phyloP scores from a whole-genome alignment of 2,113 vertebrate species.

The Zosterops hypoxanthus region DNA sequence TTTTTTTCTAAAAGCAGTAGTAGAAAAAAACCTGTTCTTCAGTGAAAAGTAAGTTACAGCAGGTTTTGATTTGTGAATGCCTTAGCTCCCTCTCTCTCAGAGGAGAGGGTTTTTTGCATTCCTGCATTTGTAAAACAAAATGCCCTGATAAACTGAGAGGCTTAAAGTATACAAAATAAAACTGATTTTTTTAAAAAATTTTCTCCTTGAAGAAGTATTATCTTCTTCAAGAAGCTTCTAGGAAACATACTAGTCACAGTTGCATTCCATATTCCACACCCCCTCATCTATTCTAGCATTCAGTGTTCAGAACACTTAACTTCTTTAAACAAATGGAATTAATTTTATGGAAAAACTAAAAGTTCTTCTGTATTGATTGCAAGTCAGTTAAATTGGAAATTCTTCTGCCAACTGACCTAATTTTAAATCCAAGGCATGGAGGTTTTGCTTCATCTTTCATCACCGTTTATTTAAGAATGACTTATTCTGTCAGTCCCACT shows the following conservation, averaged over 20 bases:
- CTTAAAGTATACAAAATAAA: not conserved
- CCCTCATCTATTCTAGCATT: not conserved
- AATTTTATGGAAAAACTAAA: not conserved
- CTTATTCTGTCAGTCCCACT: not conserved
- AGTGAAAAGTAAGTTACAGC: not conserved
- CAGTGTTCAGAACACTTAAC: not conserved
- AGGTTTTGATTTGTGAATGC: not conserved
- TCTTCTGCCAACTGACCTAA: not conserved
- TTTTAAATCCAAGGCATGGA: not conserved
- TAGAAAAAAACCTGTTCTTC: not conserved
- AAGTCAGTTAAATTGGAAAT: not conserved
- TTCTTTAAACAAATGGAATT: not conserved
- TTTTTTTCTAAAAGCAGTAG: not conserved
- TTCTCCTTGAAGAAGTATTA: not conserved
- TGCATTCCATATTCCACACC: not conserved
- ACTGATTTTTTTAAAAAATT: not conserved
- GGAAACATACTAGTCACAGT: not conserved
- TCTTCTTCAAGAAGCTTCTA: not conserved
- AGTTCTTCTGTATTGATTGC: not conserved
- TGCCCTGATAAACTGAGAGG: fast-evolving
- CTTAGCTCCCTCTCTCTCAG: not conserved
- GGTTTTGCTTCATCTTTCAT: not conserved
- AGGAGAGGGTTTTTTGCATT: not conserved
- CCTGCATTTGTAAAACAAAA: not conserved
- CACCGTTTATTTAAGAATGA: not conserved